phyloP scores from a whole-genome alignment of 2,113 vertebrate species.

The Heteronetta atricapilla region DNA sequence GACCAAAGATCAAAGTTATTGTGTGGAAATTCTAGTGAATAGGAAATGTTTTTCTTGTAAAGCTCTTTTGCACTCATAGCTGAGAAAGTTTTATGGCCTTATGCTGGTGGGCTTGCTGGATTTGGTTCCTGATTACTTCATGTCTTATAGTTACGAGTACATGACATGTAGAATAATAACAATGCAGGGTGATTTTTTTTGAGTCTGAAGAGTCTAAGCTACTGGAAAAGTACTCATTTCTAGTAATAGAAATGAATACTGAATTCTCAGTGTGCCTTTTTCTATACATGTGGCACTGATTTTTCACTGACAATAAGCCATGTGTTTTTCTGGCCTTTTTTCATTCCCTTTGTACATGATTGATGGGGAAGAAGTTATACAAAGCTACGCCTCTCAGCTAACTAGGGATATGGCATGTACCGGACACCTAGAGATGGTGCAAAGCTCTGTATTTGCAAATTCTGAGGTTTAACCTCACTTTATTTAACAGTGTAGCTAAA shows the following conservation, averaged over 20 bases:
- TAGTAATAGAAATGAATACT: not conserved
- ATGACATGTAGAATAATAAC: not conserved
- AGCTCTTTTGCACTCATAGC: not conserved
- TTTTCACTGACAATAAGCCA: not conserved
- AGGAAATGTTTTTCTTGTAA: not conserved
- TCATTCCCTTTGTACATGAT: not conserved
- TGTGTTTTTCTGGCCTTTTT: not conserved
- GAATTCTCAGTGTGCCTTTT: not conserved
- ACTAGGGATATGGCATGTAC: not conserved
- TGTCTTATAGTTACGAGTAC: not conserved
- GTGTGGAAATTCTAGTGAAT: not conserved
- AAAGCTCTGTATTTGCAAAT: not conserved
- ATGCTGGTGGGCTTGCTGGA: not conserved
- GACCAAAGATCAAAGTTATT: not conserved
- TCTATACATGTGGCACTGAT: not conserved
- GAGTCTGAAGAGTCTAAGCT: not conserved
- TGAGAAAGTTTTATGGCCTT: not conserved
- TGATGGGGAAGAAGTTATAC: not conserved
- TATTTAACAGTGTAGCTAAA: not conserved
- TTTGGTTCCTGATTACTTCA: not conserved
- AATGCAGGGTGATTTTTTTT: not conserved
- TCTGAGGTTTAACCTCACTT: not conserved
- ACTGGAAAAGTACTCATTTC: not conserved
- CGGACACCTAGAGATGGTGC: not conserved
- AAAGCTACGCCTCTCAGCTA: not conserved